Evolutionary conservation across 2,113 vertebrate species (phyloP).

Genomic region (Gambusia affinis): DNA sequence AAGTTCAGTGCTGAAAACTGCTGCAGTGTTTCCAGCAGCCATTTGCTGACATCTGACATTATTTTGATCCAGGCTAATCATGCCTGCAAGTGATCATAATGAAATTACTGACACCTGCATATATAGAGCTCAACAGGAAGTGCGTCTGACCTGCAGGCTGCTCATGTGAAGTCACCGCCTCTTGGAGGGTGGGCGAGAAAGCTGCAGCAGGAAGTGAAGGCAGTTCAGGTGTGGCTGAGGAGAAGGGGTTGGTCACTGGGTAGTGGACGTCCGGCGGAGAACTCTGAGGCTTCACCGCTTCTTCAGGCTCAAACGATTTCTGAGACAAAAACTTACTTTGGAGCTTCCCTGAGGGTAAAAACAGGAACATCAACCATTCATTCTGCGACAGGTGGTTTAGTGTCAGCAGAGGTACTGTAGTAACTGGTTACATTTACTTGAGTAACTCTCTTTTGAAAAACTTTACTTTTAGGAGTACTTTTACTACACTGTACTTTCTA

Average conservation of each 20-base stretch:
- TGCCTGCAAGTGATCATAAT: background rate
- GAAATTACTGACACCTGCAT: background rate
- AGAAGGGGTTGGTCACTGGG: background rate
- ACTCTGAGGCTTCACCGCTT: background rate
- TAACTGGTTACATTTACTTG: no score
- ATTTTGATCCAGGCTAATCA: no score
- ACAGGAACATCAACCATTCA: background rate
- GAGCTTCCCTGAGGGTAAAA: slow-evolving; percentile 81
- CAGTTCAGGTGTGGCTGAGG: slow-evolving; percentile 13
- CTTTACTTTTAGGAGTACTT: no score
- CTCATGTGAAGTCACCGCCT: background rate
- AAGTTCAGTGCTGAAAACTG: no score
- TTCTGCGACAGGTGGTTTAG: no score
- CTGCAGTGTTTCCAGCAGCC: no score
- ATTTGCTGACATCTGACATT: no score
- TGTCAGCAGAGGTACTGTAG: no score
- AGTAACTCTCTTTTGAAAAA: no score
- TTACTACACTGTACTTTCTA: no score
- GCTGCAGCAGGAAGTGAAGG: background rate
- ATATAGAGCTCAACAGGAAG: background rate
- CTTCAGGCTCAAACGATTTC: slow-evolving; percentile 68
- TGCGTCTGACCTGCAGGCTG: slow-evolving; percentile 33
- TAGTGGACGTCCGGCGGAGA: background rate
- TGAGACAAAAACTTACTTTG: slow-evolving; percentile 85
- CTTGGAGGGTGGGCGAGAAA: background rate